Evolutionary conservation across 2,888 invertebrate species (phyloP).

Genomic region (Lumbricus terrestris): DNA sequence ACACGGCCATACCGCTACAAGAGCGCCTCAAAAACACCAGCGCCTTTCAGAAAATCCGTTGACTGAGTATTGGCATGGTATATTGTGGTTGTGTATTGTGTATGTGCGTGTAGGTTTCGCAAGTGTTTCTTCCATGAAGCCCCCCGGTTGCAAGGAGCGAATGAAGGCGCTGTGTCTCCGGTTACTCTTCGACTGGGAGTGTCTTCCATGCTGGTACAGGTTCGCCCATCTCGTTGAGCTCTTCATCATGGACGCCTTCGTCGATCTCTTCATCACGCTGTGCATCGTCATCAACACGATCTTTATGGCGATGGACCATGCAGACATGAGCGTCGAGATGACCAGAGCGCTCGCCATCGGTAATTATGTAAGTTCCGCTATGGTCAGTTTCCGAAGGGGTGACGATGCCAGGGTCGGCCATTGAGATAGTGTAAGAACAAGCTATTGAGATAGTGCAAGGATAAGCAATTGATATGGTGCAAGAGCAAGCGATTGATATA

Average conservation of each 20-base stretch:
- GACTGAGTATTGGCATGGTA: background rate
- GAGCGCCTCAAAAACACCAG: too few species aligned
- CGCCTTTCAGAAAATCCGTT: background rate
- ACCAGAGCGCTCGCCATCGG: conserved; percentile 83
- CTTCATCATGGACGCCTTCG: conserved; percentile 95
- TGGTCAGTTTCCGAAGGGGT: background rate
- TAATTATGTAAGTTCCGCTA: conserved; percentile 79
- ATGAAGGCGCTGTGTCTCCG: conserved; percentile 47
- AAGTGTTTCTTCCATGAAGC: background rate
- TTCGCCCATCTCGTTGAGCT: conserved; percentile 80
- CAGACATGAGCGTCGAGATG: conserved; percentile 78
- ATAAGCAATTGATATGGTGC: too few species aligned
- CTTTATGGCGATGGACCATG: conserved; percentile 95
- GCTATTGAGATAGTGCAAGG: too few species aligned
- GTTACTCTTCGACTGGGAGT: conserved; percentile 73
- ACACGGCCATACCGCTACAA: too few species aligned
- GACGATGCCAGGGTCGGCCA: too few species aligned
- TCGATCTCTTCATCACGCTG: conserved; percentile 94
- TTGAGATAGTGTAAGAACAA: too few species aligned
- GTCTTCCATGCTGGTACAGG: conserved; percentile 70
- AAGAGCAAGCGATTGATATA: too few species aligned
- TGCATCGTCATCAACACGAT: conserved; percentile 96
- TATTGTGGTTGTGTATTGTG: too few species aligned
- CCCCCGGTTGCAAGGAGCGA: conserved; percentile 37
- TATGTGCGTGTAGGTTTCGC: background rate